phyloP scores from a whole-genome alignment of 2,797 vertebrate species.

The Podarcis lilfordi region DNA sequence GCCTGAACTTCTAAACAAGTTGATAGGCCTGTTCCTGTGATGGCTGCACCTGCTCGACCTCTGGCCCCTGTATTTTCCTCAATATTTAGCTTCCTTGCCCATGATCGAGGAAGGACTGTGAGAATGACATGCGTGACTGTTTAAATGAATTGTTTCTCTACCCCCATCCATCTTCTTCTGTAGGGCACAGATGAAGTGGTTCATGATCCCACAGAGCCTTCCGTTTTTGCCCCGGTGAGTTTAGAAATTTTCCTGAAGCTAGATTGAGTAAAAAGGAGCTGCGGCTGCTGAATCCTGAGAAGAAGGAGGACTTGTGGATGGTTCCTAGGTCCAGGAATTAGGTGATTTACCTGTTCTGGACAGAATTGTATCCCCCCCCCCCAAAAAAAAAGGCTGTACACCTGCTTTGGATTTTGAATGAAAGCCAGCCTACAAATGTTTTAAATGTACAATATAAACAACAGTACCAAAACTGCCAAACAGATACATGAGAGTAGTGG shows the following conservation, averaged over 20 bases:
- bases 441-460: no score
- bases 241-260: not conserved
- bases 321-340: no score
- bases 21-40: not conserved
- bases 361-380: no score
- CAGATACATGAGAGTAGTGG: not conserved
- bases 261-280: not conserved
- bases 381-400: no score
- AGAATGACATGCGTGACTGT: not conserved
- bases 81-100: not conserved
- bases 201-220: not conserved
- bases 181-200: not conserved
- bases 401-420: no score
- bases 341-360: no score
- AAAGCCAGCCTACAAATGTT: no score
- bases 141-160: no score
- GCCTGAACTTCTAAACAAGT: no score
- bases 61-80: not conserved
- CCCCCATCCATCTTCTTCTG: not conserved
- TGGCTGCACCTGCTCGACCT: no score
- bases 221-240: slow-evolving; percentile 37
- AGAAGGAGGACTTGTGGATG: no score
- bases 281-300: no score
- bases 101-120: not conserved
- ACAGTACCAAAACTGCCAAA: not conserved